phyloP scores from a whole-genome alignment of 1,140 invertebrate genomes.

The Diplogasteroides magnus region DNA sequence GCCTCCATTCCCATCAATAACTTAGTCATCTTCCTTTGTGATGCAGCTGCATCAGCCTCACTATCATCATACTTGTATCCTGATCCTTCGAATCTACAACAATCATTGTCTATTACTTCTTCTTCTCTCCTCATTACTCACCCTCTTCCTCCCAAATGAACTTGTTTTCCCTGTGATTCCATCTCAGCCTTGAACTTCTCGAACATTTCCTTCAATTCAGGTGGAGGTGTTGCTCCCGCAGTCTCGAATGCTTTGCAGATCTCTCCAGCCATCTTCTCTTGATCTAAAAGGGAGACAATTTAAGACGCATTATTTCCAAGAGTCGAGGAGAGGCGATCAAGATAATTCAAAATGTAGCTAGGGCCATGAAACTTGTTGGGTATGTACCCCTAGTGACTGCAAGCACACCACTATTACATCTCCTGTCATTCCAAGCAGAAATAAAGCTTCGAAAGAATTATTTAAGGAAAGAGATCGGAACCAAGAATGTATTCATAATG shows the following conservation, averaged over 20 bases:
- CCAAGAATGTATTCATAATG: too few relatives aligned
- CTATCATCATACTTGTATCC: constrained; percentile 98
- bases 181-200: constrained; percentile 45
- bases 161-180: constrained; percentile 70
- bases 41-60: constrained; percentile 86
- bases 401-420: too few relatives aligned
- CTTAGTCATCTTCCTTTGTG: constrained; percentile 69
- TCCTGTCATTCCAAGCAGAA: too few relatives aligned
- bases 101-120: background rate
- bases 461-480: too few relatives aligned
- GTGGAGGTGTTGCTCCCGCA: constrained; percentile 36
- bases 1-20: constrained; percentile 1
- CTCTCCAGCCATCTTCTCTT: constrained; percentile 60
- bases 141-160: constrained; percentile 86
- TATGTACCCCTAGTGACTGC: too few relatives aligned
- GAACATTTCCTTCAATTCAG: constrained; percentile 46
- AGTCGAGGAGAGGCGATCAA: too few relatives aligned
- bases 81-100: constrained; percentile 53
- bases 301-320: too few relatives aligned
- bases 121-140: constrained; percentile 25
- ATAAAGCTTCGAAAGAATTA: too few relatives aligned
- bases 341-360: too few relatives aligned
- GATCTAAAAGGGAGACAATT: constrained; percentile 78
- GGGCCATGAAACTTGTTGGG: too few relatives aligned
- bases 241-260: constrained; percentile 51